Conservation (phyloP, 2,888 invertebrate genomes). For the Trichopria drosophilae region DNA sequence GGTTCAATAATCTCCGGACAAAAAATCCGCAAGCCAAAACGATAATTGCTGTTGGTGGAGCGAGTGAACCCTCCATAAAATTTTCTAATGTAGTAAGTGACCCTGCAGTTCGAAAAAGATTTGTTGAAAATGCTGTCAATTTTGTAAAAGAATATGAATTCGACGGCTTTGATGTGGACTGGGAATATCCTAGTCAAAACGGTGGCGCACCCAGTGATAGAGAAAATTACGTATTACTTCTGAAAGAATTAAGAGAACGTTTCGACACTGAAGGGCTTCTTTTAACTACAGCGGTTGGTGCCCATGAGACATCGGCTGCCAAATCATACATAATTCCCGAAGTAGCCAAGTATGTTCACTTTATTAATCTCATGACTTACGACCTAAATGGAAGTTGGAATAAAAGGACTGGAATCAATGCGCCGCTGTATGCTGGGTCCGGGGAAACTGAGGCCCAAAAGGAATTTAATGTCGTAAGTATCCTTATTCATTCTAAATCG, state of each 20-base stretch:
- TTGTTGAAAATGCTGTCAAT: constrained; percentile 63
- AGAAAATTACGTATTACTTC: constrained; percentile 61
- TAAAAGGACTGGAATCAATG: constrained; percentile 66
- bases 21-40: constrained; percentile 63
- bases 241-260: constrained; percentile 63
- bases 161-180: constrained; percentile 74
- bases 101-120: constrained; percentile 58
- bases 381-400: constrained; percentile 73
- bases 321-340: constrained; percentile 65
- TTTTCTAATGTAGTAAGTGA: constrained; percentile 59
- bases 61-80: constrained; percentile 67
- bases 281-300: constrained; percentile 59
- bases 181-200: constrained; percentile 72
- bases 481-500: too few relatives aligned
- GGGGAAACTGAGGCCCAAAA: constrained; percentile 41
- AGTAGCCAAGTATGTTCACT: constrained; percentile 66
- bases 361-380: constrained; percentile 73
- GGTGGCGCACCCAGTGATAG: constrained; percentile 59
- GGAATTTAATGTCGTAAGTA: constrained; percentile 57
- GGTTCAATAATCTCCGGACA: constrained; percentile 62
- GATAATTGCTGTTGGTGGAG: constrained; percentile 69
- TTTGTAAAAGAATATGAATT: constrained; percentile 65
- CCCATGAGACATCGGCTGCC: constrained; percentile 59
- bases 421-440: constrained; percentile 63
- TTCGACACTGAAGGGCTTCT: constrained; percentile 60